Evolutionary conservation across 2,113 vertebrate genomes (phyloP).

Genomic region (Balaeniceps rex): DNA sequence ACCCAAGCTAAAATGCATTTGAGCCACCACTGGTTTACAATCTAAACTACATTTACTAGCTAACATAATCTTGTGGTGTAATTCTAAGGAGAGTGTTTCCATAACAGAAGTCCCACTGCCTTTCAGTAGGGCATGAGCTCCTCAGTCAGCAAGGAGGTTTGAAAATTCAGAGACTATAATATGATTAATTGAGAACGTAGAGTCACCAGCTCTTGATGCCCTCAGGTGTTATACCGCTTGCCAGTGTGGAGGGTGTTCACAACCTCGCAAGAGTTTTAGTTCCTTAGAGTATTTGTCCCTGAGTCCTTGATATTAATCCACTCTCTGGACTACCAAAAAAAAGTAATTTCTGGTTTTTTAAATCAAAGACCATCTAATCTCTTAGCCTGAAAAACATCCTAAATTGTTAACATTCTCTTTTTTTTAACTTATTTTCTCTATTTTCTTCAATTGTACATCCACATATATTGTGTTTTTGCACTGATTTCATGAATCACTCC

Average conservation of each 20-base stretch:
- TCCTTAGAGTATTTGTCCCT: background rate
- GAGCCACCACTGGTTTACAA: background rate
- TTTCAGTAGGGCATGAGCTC: background rate
- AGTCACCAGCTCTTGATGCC: background rate
- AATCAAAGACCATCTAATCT: background rate
- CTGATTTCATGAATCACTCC: background rate
- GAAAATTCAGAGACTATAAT: background rate
- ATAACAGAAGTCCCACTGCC: background rate
- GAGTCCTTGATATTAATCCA: background rate
- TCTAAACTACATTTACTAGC: background rate
- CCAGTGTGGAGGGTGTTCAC: background rate
- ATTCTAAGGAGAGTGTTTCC: background rate
- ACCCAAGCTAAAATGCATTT: background rate
- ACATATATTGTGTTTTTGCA: background rate
- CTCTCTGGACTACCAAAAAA: background rate
- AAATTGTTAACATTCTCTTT: background rate
- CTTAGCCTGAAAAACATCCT: background rate
- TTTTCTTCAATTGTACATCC: background rate
- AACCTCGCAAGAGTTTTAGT: background rate
- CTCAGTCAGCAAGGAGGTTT: background rate
- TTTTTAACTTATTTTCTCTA: background rate
- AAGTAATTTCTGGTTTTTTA: background rate
- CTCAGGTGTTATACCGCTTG: background rate
- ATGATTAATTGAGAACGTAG: background rate
- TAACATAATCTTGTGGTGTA: background rate